phyloP scores from a whole-genome alignment of 2,113 vertebrate genomes.

The Glareola pratincola region DNA sequence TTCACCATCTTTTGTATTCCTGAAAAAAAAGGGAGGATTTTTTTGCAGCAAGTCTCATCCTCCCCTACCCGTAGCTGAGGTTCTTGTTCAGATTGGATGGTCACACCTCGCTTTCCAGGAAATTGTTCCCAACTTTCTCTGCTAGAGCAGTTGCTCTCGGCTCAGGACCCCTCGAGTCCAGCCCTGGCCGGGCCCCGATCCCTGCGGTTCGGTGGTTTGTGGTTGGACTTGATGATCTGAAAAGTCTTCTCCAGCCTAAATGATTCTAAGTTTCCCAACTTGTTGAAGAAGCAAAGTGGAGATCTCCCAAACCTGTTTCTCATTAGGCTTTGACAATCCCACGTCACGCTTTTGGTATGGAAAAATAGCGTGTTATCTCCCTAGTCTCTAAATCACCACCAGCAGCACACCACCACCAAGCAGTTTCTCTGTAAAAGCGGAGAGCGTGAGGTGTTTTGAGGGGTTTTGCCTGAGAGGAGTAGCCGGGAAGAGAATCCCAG shows the following conservation, averaged over 20 bases:
- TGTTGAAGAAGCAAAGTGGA: rapidly evolving
- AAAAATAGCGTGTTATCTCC: neutral
- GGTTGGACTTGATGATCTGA: neutral
- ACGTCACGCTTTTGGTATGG: neutral
- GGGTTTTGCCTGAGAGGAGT: neutral
- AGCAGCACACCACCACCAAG: neutral
- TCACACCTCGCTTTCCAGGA: neutral
- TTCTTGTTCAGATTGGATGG: neutral
- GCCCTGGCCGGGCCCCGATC: neutral
- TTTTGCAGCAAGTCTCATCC: neutral
- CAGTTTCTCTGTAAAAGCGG: neutral
- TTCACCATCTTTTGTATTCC: neutral
- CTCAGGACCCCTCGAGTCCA: neutral
- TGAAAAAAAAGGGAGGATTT: neutral
- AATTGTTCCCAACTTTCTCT: neutral
- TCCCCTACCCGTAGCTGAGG: rapidly evolving
- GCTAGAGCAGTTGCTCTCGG: neutral
- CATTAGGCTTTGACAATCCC: neutral
- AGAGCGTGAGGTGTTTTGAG: neutral
- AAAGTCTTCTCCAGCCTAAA: neutral
- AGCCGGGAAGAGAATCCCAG: neutral
- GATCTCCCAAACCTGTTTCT: neutral
- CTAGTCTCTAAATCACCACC: neutral
- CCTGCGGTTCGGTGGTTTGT: neutral
- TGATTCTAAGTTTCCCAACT: neutral